phyloP scores from a whole-genome alignment of 2,888 invertebrate species.

The Ennomos erosarius region DNA sequence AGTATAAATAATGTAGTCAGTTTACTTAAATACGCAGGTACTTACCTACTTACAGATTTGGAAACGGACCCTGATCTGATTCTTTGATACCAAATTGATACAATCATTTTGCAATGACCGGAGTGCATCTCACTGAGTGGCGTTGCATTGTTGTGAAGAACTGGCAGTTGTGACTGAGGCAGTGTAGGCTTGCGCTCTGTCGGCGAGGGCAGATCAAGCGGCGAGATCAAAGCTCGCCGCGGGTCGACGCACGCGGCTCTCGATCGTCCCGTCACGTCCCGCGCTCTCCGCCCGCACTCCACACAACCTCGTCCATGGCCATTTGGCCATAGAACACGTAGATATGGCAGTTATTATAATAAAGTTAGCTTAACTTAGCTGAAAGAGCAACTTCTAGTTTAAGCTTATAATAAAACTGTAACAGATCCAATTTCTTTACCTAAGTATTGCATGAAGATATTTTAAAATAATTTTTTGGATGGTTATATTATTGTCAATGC shows the following conservation, averaged over 20 bases:
- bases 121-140: conserved; percentile 8
- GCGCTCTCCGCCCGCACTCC: conserved; percentile 47
- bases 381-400: too few species aligned
- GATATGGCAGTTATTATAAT: conserved; percentile 24
- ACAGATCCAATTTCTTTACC: too few species aligned
- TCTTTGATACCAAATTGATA: too few species aligned
- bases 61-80: too few species aligned
- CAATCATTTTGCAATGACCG: conserved; percentile 8
- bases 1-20: too few species aligned
- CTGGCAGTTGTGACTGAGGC: conserved; percentile 17
- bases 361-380: too few species aligned
- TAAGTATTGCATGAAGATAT: too few species aligned
- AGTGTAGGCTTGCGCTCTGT: conserved; percentile 37
- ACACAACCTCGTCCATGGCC: conserved; percentile 45
- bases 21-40: too few species aligned
- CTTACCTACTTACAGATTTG: too few species aligned
- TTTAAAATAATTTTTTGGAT: too few species aligned
- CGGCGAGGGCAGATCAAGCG: conserved; percentile 44
- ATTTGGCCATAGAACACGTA: conserved; percentile 31
- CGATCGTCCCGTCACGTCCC: conserved; percentile 57
- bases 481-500: too few species aligned
- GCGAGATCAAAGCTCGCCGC: conserved; percentile 73
- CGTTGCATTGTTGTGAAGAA: conserved; percentile 17
- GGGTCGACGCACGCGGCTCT: conserved; percentile 82
- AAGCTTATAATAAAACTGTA: too few species aligned